A percentile compares a stretch with the other conserved stretches of the same genome.
Evolutionary conservation across 1,140 invertebrate species (phyloP).

Genomic region (Drosophila tani): DNA sequence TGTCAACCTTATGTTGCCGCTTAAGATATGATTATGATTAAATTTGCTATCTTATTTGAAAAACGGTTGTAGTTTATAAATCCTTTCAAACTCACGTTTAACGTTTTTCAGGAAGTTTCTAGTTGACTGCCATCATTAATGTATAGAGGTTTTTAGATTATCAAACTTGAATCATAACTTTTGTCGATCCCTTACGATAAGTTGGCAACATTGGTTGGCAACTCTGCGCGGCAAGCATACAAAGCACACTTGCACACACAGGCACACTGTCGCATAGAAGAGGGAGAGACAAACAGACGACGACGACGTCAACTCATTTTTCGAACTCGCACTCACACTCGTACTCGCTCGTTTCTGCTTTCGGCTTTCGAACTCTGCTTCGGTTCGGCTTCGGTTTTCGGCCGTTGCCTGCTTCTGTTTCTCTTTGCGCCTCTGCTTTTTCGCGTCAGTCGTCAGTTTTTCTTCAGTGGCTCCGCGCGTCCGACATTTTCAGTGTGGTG

Average conservation of each 20-base stretch:
- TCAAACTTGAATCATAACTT: neutral
- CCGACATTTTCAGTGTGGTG: slow-evolving; percentile 61
- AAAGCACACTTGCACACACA: slow-evolving; percentile 45
- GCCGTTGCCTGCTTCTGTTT: neutral
- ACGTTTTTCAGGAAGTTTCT: too few relatives aligned
- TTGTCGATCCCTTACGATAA: slow-evolving; percentile 3
- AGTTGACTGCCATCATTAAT: too few relatives aligned
- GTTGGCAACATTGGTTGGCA: slow-evolving; percentile 40
- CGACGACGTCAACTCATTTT: slow-evolving; percentile 52
- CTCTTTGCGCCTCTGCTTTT: slow-evolving; percentile 35
- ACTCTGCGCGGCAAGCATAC: slow-evolving; percentile 71
- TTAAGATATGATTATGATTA: neutral
- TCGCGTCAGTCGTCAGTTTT: slow-evolving; percentile 78
- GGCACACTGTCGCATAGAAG: neutral
- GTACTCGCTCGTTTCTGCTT: slow-evolving; percentile 50
- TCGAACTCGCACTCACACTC: slow-evolving; percentile 62
- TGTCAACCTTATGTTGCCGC: slow-evolving; percentile 26
- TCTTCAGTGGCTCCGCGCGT: slow-evolving; percentile 81
- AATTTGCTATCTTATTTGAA: too few relatives aligned
- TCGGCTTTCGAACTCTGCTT: slow-evolving; percentile 29
- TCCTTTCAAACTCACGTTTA: too few relatives aligned
- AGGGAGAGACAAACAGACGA: slow-evolving; percentile 31
- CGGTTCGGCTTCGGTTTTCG: slow-evolving; percentile 16
- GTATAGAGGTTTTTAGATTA: too few relatives aligned
- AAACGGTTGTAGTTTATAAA: too few relatives aligned